Conservation (phyloP, 2,113 vertebrate genomes). For the Eonycteris spelaea region DNA sequence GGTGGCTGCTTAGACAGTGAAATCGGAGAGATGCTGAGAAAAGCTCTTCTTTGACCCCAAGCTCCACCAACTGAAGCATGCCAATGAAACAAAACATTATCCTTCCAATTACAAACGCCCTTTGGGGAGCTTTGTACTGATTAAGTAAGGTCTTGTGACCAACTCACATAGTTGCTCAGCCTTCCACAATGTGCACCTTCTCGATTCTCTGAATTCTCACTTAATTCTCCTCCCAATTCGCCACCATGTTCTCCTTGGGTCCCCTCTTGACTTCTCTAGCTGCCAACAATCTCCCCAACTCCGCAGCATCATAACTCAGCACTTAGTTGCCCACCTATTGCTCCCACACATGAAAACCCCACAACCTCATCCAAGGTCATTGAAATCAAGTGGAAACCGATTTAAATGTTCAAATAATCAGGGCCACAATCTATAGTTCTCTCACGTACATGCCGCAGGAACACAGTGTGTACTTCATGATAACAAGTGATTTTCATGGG, state of each 20-base stretch:
- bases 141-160: not conserved
- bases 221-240: too few relatives aligned
- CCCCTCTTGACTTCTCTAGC: not conserved
- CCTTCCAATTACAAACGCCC: not conserved
- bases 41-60: not conserved
- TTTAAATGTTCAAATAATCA: not conserved
- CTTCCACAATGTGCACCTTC: not conserved
- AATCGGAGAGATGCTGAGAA: fast-evolving
- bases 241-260: fast-evolving
- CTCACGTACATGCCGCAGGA: fast-evolving
- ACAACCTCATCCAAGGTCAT: not conserved
- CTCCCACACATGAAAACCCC: too few relatives aligned
- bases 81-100: fast-evolving
- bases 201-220: too few relatives aligned
- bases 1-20: fast-evolving
- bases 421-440: fast-evolving
- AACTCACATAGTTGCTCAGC: not conserved
- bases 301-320: fast-evolving
- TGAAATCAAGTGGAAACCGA: not conserved
- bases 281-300: not conserved
- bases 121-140: fast-evolving
- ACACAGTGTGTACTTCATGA: not conserved
- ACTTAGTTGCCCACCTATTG: too few relatives aligned
- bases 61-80: fast-evolving
- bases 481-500: not conserved